Base-by-base conservation (phyloP, 1,140 invertebrate species). In the Drosophila neocordata region DNA sequence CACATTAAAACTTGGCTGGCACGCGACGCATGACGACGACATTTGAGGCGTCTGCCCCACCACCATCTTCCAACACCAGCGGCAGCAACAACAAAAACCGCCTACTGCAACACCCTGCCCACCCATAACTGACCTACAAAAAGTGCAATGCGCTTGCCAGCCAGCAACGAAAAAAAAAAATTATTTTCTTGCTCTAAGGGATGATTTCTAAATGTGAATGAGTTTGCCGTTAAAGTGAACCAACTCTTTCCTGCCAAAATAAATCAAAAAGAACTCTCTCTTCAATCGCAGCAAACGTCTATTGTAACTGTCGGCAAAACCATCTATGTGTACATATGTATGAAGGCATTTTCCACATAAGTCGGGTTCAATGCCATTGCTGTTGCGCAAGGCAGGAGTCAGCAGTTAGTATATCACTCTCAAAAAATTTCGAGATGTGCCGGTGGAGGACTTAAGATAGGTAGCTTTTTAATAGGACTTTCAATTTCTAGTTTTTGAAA, bases 121-220 rank as follows among this genome's bases (percentile, higher is more conserved):
- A 35, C 64, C 60, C 65, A 79, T 51, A 52, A 81, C 77, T 85
- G 82, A 85, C 82, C 82, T 85, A 85, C 69, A 85, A 85, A 85
- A 64, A 80, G 82, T 85, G 78, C 82, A 85, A 78, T 85, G 82
- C 81, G 67, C 74, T 65, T 55, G 35, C 37, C 52, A 48, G 27
- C 51, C 35, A 53, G 7, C 62, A 64, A 66, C 63, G 69, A 69
- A 76, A 55, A 13, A 51, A 51, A 51, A 31, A 58, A 44, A 18
- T 44, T 2, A 48, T 48, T 48, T 67, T 83, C 37, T 12, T 37
- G 20, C 24, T 35, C 67, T 64, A 76, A 22, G 80, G 80, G 80
- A 79, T 71, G 80, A 11, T 83, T 76, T 67, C 58, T 15, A 56
- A 27, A 41, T 58, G 55, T 48, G 35, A 63, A 22, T 69, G 60